Base-by-base conservation (phyloP, 2,888 invertebrate genomes). In the Melieria crassipennis region DNA sequence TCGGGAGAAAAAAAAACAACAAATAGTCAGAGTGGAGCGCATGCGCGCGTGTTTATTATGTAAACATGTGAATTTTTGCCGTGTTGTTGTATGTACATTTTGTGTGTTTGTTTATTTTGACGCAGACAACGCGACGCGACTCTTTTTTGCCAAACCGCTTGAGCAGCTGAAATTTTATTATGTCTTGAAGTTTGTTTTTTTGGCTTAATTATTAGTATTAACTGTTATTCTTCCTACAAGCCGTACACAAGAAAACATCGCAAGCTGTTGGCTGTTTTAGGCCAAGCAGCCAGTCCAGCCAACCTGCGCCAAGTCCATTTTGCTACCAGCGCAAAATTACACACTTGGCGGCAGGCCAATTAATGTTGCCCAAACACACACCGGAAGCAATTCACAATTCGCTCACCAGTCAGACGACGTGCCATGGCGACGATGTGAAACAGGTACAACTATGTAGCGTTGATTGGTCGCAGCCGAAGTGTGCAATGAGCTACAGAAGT, bases 171-270 rank as follows among this genome's bases (percentile, higher is more conserved):
- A 30, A 2, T 30, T 30, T 30, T 30, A 30, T 30, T 30, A 30
- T 30, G 30, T 30, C 30, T 30, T 30, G 30, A 30, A 30, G 30
- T 30, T 30, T 30, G 30, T 30, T 30, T 30, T 30, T 30, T 56
- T 13, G 9, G 16, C 77, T 78, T 78, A 78, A 79, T 78, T 78
- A 79, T 76, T 76, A 76, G 73, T 77, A 78, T 79, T 79, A 79
- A 75, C 76, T 58, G 73, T 75, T 64, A 56, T 71, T 68, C 65
- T 71, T 63, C 66, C 66, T 47, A 70, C 46, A 72, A 60, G 43
- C 55, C 62, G 72, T 13, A 48, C 48, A 62, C 16, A 9, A 42
- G 62, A 56, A 46, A 55, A 50, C 45, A 45, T 30, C 43, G 52
- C 60, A 60, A 46, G 4, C 52, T 9, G 52, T 61, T 58, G 16